phyloP scores from a whole-genome alignment of 1,140 invertebrate species.

The Drosophila grimshawi region DNA sequence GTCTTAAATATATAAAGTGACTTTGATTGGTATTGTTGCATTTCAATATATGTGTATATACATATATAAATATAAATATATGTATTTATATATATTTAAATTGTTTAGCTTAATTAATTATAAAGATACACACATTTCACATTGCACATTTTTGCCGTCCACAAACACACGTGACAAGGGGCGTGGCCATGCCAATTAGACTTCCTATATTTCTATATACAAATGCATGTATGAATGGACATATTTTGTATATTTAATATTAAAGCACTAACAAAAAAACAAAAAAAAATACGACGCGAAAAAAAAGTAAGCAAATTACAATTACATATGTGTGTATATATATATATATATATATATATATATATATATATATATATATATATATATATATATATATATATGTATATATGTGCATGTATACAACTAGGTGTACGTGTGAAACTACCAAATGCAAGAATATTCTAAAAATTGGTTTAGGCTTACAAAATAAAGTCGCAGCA shows the following conservation, averaged over 20 bases:
- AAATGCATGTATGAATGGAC: background rate
- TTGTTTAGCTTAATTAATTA: slow-evolving; percentile 16
- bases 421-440: slow-evolving; percentile 55
- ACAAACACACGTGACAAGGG: background rate
- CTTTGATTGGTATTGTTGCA: slow-evolving; percentile 51
- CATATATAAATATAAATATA: background rate
- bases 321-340: background rate
- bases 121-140: slow-evolving; percentile 18
- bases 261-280: slow-evolving; percentile 13
- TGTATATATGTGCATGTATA: background rate
- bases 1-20: slow-evolving; percentile 55
- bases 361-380: slow-evolving; percentile 1
- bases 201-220: slow-evolving; percentile 13
- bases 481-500: slow-evolving; percentile 29
- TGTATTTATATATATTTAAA: background rate
- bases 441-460: slow-evolving; percentile 74
- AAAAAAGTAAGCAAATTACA: slow-evolving; percentile 12
- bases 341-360: slow-evolving; percentile 1
- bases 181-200: slow-evolving; percentile 22
- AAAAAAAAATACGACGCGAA: slow-evolving; percentile 4
- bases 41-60: slow-evolving; percentile 14
- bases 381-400: background rate
- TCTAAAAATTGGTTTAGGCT: slow-evolving; percentile 62
- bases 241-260: slow-evolving; percentile 10
- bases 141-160: slow-evolving; percentile 1